Base-by-base conservation (phyloP, 1,140 invertebrate genomes). In the Meloidogyne exigua region DNA sequence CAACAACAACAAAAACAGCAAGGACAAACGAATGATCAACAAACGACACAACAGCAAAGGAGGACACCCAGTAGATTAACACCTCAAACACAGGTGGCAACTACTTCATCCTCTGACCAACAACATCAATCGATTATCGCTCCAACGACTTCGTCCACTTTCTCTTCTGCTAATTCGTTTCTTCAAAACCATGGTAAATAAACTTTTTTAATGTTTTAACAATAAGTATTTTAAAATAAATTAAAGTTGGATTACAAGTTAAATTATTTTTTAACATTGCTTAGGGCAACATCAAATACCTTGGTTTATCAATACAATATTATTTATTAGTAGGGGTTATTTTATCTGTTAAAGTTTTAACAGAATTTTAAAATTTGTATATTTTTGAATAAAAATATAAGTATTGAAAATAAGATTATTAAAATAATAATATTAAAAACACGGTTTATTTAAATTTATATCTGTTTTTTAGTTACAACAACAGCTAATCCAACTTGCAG, bases 21-120 rank as follows among this genome's bases (percentile, higher is more conserved):
- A 28, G 36, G 69, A 9, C 32, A 11, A 28, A 23, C 21, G 0
- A 36, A 26, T 15, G 72, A 73, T 23, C 49, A 57, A 21, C 72
- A 73, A 57, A 57, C 15, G 7, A n/a, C 49, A n/a, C 72, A 73
- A 21, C 71, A 73, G 18, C 18, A 42, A 49, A 73, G 49, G 21
- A 62, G 72, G 26, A 65, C 65, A 65, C 72, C 72, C 2, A 73
- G 72, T 36, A 73, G 72, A 26, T 36, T 36, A 13, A 62, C 72
- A 36, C 42, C 49, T n/a, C 57, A 15, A 28, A 57, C 32, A 25
- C 69, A 71, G 39, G 36, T 62, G 28, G 39, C 23, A 7, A 57
- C 44, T 25, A 32, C 39, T 32, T 21, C 49, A 66, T 0, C 72
- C n/a, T 57, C 49, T 57, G 72, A 36, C 32, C 70, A 72, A 23